Conservation (phyloP, 2,797 vertebrate genomes). For the Lateolabrax maculatus region DNA sequence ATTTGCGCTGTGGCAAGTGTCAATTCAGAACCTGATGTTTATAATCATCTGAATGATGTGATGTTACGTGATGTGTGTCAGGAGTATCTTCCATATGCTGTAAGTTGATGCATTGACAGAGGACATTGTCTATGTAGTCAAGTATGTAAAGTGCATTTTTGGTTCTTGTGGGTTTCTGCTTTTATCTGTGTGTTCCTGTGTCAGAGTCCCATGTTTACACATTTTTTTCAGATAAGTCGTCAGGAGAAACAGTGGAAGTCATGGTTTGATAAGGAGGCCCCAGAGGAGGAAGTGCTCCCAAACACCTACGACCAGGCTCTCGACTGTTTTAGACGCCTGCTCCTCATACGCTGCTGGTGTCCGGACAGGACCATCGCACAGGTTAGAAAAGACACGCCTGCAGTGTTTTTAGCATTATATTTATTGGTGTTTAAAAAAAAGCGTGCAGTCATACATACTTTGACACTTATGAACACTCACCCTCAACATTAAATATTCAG, state of each 20-base stretch:
- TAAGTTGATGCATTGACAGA: too few relatives aligned
- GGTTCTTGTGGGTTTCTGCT: background rate
- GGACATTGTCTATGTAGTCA: too few relatives aligned
- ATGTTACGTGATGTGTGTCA: background rate
- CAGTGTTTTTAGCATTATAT: too few relatives aligned
- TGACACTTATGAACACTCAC: too few relatives aligned
- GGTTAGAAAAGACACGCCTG: conserved; percentile 80
- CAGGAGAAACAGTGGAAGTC: conserved; percentile 95
- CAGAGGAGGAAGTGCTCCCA: conserved; percentile 92
- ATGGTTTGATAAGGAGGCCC: conserved; percentile 96
- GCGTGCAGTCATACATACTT: too few relatives aligned
- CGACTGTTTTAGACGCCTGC: conserved; percentile 92
- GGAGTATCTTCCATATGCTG: too few relatives aligned
- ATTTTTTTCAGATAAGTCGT: conserved; percentile 87
- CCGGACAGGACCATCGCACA: conserved; percentile 97
- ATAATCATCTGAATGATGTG: background rate
- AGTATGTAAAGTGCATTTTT: too few relatives aligned
- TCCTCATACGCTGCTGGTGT: conserved; percentile 97
- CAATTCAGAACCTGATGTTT: conserved; percentile 9
- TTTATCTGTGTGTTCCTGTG: background rate
- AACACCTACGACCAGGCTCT: conserved; percentile 91
- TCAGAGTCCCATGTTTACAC: background rate
- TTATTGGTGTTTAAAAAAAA: too few relatives aligned
- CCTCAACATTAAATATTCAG: too few relatives aligned
- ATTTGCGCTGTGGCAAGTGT: background rate